Evolutionary conservation across 2,797 vertebrate species (phyloP).

Genomic region (Hydrophis major): DNA sequence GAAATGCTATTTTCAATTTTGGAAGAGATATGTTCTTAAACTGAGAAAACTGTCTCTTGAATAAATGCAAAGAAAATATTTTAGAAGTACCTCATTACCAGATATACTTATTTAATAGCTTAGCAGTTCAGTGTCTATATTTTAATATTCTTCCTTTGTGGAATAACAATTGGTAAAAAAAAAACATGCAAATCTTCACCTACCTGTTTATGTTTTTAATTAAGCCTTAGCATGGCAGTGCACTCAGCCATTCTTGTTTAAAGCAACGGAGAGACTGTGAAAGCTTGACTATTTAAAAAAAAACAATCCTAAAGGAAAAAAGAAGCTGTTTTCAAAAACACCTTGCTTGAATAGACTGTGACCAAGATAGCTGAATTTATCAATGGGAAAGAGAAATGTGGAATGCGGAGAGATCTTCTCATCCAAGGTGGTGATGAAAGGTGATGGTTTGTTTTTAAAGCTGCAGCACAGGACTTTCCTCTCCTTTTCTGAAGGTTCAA

Average conservation of each 20-base stretch:
- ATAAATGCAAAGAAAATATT: slow-evolving; percentile 34
- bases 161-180: slow-evolving; percentile 60
- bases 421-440: slow-evolving; percentile 69
- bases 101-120: slow-evolving; percentile 47
- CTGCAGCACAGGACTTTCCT: slow-evolving; percentile 20
- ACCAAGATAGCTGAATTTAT: slow-evolving; percentile 84
- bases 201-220: slow-evolving; percentile 73
- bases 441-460: slow-evolving; percentile 12
- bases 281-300: slow-evolving; percentile 76
- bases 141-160: slow-evolving; percentile 61
- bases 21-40: slow-evolving; percentile 38
- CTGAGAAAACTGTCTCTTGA: slow-evolving; percentile 45
- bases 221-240: slow-evolving; percentile 71
- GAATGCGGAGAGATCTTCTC: slow-evolving; percentile 71
- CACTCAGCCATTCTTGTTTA: slow-evolving; percentile 72
- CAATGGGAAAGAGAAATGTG: slow-evolving; percentile 73
- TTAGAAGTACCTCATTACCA: slow-evolving; percentile 41
- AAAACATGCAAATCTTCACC: slow-evolving; percentile 79
- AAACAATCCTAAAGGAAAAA: slow-evolving; percentile 66
- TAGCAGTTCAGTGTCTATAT: slow-evolving; percentile 57
- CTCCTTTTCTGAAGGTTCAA: slow-evolving; percentile 74
- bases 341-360: slow-evolving; percentile 78
- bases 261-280: slow-evolving; percentile 74
- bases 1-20: slow-evolving; percentile 62
- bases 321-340: slow-evolving; percentile 77